Evolutionary conservation across 2,797 vertebrate species (phyloP), one percentile per base, ranked within the genome.

Genomic region (Yasuhikotakia modesta): DNA sequence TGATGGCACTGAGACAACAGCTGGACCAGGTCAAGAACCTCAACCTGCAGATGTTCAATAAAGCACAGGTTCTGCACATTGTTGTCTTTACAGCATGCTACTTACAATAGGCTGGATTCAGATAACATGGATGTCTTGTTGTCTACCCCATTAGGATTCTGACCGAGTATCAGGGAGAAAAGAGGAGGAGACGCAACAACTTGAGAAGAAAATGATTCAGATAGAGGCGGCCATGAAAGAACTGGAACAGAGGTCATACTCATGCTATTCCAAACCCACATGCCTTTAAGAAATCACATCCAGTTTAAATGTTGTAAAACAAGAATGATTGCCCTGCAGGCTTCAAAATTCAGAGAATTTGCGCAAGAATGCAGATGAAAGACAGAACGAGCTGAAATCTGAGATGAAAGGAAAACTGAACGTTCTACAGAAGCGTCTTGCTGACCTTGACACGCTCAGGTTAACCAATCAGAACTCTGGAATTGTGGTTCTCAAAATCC

Each of bases 41-140:
- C 30, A 99, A 99, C 79, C 86, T 99, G 73, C 96, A 99, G 88
- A 99, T 99, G 97, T 97, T 97, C 88, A 94, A 98, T 88, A 99
- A 96, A 88, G 93, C 94, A 57, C 95, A 97, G 95, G 98, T 99
- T 84, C 30, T 21, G 3, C 8, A 13, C 7, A 2, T n/a, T 16
- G 4, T 30, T 8, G 0, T 84, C 60, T 80, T 52, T 63, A 22
- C 17, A 27, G 1, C 14, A 52, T 35, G 19, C 10, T 55, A 17
- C 58, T 35, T 53, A 22, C 4, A n/a, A 16, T 61, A 21, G 46
- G 57, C 43, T 55, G 30, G 10, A 14, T 24, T 16, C 11, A 16
- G 6, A 8, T 32, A 19, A 76, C 5, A 12, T n/a, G 17, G 7
- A n/a, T 21, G 2, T 30, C 19, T 61, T n/a, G 6, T 46, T 2